These are phyloP conservation scores for Hetaerina americana DNA, from an alignment of 1,140 invertebrate species.

Conservation along the genomic window DNA sequence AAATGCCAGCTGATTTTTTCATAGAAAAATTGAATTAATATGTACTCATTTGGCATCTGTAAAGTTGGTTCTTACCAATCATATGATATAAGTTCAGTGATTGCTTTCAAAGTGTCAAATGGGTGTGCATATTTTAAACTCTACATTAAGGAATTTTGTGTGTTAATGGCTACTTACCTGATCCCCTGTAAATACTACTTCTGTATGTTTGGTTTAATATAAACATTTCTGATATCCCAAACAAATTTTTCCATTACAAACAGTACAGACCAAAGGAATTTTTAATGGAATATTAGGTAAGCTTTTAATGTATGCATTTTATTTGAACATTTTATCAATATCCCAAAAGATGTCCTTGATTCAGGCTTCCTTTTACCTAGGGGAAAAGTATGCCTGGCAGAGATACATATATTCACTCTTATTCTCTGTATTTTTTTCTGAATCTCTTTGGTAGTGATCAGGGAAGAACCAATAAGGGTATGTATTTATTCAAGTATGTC, in stretches of 20 bases:
- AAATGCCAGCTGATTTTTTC: not conserved
- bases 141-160: not conserved
- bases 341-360: not conserved
- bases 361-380: not conserved
- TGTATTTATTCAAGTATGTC: too few species aligned
- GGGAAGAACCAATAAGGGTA: too few species aligned
- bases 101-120: too few species aligned
- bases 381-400: slow-evolving; percentile 1
- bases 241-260: slow-evolving; percentile 12
- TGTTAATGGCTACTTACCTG: not conserved
- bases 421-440: too few species aligned
- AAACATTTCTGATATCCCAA: slow-evolving; percentile 3
- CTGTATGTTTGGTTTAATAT: not conserved
- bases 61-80: not conserved
- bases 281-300: slow-evolving; percentile 10
- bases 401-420: too few species aligned
- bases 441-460: too few species aligned
- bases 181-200: not conserved
- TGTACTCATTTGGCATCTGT: not conserved
- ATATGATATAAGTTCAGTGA: too few species aligned
- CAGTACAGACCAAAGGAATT: slow-evolving; percentile 12
- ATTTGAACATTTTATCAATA: slow-evolving; percentile 1
- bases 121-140: too few species aligned
- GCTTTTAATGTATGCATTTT: slow-evolving; percentile 6
- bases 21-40: not conserved